Evolutionary conservation across 2,888 invertebrate genomes (phyloP), one percentile per base, ranked within the genome.

Genomic region (Hypselothyrea guttata): DNA sequence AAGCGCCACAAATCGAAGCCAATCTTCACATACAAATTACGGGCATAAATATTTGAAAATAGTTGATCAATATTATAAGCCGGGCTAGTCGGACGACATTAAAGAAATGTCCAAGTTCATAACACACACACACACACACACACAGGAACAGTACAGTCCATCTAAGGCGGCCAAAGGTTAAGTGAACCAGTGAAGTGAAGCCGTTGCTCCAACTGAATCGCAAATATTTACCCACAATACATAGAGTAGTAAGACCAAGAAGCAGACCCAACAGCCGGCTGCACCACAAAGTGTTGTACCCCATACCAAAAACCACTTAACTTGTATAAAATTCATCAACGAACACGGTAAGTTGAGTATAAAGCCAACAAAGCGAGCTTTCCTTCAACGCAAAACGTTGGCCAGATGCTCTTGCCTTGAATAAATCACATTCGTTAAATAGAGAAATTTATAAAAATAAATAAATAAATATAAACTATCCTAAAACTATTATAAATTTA

Each of bases 41-140:
- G 15, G 27, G 34, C 53, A 75, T 75, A 51, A 78, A 78, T 75
- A 75, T 78, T 78, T 72, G 31, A 75, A 49, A 57, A 49, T 65
- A 65, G 44, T 38, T 28, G 11, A 13, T 9, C 11, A 16, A 40
- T 15, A 42, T 58, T 59, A 58, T 42, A 47, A 58, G 49, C 53
- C 35, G 34, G 22, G 37, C 15, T 11, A 40, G 28, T 15, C 11
- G 13, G 12, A 15, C 15, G 33, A 28, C 41, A 48, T 41, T 42
- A 30, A 38, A 16, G 15, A 8, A 31, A 13, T 37, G 11, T 22
- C 22, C 5, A 22, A 22, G 3, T 22, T 22, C 5, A 5, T 22
- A 4, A 22, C 22, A 22, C 22, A 22, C 22, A 22, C 22, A 4
- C 22, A 4, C 22, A 5, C 22, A 22, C 22, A 22, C 3, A 5